Conservation (phyloP, 2,888 invertebrate species). For the Plagodis dolabraria region DNA sequence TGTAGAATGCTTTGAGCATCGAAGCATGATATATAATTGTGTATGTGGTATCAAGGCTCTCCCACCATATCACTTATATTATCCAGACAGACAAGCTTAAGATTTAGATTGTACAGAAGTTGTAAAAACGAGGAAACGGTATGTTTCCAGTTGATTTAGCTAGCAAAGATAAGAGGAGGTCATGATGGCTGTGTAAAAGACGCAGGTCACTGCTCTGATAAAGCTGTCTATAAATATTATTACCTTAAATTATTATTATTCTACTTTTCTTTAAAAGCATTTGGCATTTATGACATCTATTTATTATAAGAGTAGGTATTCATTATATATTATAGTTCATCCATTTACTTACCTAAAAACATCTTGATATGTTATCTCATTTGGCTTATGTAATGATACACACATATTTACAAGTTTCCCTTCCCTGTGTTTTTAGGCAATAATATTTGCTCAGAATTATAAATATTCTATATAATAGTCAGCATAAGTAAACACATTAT, state of each 20-base stretch:
- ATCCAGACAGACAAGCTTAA: no score
- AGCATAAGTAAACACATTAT: neutral
- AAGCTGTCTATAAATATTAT: slow-evolving; percentile 65
- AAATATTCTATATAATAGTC: slow-evolving; percentile 25
- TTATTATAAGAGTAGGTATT: neutral
- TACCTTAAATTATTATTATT: slow-evolving; percentile 32
- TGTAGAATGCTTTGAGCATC: no score
- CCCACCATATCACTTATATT: no score
- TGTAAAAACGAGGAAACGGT: slow-evolving; percentile 65
- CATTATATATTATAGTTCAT: neutral
- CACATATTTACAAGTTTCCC: slow-evolving; percentile 12
- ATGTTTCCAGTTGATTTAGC: slow-evolving; percentile 72
- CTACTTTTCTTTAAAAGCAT: slow-evolving; percentile 42
- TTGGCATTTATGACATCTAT: slow-evolving; percentile 5
- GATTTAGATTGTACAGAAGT: neutral
- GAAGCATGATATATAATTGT: no score
- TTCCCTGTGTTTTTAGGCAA: slow-evolving; percentile 12
- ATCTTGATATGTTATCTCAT: slow-evolving; percentile 16
- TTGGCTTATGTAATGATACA: slow-evolving; percentile 18
- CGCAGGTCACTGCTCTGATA: slow-evolving; percentile 78
- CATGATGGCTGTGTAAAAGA: slow-evolving; percentile 72
- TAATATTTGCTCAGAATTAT: slow-evolving; percentile 19
- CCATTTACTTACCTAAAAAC: slow-evolving; percentile 4
- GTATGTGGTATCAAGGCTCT: no score
- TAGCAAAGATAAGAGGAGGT: slow-evolving; percentile 77